These are phyloP conservation scores for Elephas maximus DNA, from an alignment of 2,113 vertebrate genomes.

Conservation along the genomic window DNA sequence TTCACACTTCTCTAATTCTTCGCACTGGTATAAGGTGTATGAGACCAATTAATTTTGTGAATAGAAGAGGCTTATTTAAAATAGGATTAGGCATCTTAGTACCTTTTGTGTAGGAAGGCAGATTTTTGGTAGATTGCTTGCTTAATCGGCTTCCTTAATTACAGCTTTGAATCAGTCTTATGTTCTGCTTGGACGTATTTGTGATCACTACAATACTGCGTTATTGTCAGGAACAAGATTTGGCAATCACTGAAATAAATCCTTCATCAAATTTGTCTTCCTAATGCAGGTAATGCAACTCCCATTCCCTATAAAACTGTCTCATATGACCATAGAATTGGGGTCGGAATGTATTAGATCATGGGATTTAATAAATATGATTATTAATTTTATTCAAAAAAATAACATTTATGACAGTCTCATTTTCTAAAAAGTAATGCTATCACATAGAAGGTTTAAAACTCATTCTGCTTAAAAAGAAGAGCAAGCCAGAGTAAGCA, in stretches of 20 bases:
- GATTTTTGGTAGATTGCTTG: not conserved
- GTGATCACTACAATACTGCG: not conserved
- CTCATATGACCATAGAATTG: not conserved
- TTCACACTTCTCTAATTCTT: not conserved
- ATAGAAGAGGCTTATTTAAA: slow-evolving; percentile 41
- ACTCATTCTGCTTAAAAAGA: slow-evolving; percentile 42
- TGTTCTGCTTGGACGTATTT: not conserved
- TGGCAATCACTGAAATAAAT: not conserved
- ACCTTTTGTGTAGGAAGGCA: not conserved
- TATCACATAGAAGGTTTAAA: slow-evolving; percentile 3
- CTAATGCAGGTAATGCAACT: not conserved
- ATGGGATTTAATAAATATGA: not conserved
- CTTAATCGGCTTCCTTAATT: not conserved
- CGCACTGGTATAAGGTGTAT: not conserved
- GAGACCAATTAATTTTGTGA: slow-evolving; percentile 4
- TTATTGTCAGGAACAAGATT: not conserved
- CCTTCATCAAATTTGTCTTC: not conserved
- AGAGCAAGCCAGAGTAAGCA: not conserved
- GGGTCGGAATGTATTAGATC: not conserved
- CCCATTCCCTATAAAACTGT: not conserved
- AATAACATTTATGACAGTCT: slow-evolving; percentile 47
- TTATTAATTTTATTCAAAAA: slow-evolving; percentile 16
- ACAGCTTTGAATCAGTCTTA: slow-evolving; percentile 39
- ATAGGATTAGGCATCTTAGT: not conserved
- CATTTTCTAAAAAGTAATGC: not conserved